Base-by-base conservation (phyloP, 2,888 invertebrate species). In the Lacanobia wlatinum region DNA sequence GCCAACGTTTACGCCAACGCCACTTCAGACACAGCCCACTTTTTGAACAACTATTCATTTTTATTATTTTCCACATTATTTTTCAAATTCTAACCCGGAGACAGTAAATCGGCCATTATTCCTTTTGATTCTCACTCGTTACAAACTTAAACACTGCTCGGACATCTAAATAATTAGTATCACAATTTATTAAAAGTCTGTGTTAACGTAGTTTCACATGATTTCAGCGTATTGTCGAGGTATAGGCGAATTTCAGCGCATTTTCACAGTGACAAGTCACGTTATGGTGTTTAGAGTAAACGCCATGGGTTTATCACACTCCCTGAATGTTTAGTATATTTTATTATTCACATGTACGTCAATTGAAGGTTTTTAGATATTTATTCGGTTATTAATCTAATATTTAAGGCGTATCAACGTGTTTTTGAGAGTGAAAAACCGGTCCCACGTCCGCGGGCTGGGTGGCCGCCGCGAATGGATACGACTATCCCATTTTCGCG, bases 401-500 rank as follows among this genome's bases (percentile, higher is more conserved):
- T 89, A 87, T 91, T 91, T 89, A 90, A 93, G 91, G 91, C 89
- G 88, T 92, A 85, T 90, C 90, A 91, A 90, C 92, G 93, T 94
- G 93, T 94, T 94, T 95, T 93, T 92, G 90, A 92, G 90, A 91
- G 91, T 92, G 90, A 90, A 90, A 73, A 92, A 91, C 91, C 92
- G 92, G 91, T 88, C 92, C 92, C 92, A 94, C 95, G 93, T 94
- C 90, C 94, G 94, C 95, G 93, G 93, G 91, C 94, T 91, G 92
- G 93, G 92, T 93, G 94, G 89, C 92, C 93, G 94, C 94, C 94
- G 95, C 95, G 95, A 95, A 92, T 95, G 94, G 90, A 91, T 92
- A 93, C 93, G 93, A 93, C 95, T 94, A 95, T 95, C 95, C 96
- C 94, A 94, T 94, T 95, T 94, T 93, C 93, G 91, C 94, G 89